Conservation (phyloP, 2,888 invertebrate genomes). For the Ormyrus nitidulus region DNA sequence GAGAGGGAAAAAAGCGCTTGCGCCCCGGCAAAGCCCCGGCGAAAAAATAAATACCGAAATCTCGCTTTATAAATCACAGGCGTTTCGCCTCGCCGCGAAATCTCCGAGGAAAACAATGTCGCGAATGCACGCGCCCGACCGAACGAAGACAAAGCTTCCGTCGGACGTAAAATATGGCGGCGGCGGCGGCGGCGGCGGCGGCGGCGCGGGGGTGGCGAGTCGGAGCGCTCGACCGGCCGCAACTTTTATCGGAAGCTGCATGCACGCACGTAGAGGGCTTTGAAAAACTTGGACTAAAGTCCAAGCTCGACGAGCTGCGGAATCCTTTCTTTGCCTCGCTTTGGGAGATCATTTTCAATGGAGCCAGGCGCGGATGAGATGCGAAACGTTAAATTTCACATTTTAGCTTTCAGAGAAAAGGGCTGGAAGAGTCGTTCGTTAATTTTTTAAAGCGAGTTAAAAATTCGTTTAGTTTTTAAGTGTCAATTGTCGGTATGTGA, state of each 20-base stretch:
- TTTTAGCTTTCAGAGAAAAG: too few relatives aligned
- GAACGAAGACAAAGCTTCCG: slow-evolving; percentile 58
- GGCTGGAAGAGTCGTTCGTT: too few relatives aligned
- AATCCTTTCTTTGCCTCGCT: too few relatives aligned
- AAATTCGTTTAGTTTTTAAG: too few relatives aligned
- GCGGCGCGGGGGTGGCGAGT: neutral
- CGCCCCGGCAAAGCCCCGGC: too few relatives aligned
- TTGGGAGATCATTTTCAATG: too few relatives aligned
- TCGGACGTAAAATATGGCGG: slow-evolving; percentile 50
- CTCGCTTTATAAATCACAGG: slow-evolving; percentile 52
- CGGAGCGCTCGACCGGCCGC: neutral
- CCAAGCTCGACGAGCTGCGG: too few relatives aligned
- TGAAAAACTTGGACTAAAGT: too few relatives aligned
- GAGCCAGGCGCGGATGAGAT: too few relatives aligned
- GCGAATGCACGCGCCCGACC: slow-evolving; percentile 20
- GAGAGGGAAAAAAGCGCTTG: neutral
- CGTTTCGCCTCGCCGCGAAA: slow-evolving; percentile 25
- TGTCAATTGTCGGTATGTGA: too few relatives aligned
- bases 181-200: neutral
- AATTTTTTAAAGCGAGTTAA: too few relatives aligned
- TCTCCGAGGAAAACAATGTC: slow-evolving; percentile 58
- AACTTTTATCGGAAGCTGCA: slow-evolving; percentile 46
- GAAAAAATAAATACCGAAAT: slow-evolving; percentile 41
- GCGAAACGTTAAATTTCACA: too few relatives aligned
- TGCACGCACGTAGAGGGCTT: neutral